Base-by-base conservation (phyloP, 2,113 vertebrate genomes). In the Oceanodroma tethys region DNA sequence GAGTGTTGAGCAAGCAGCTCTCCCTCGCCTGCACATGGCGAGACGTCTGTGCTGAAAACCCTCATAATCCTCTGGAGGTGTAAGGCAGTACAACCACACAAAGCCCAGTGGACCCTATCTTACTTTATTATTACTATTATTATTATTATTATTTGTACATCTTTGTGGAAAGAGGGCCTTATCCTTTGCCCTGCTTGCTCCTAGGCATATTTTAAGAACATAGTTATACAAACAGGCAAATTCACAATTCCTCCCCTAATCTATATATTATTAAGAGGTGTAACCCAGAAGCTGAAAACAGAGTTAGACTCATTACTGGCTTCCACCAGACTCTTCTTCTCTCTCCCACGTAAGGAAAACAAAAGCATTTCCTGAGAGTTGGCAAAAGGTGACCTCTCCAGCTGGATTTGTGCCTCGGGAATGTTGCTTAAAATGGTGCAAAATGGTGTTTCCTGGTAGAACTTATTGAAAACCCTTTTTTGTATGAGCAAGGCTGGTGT, bases 21-120 rank as follows among this genome's bases (percentile, higher is more conserved):
- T 53, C 18, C 50, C 34, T 74, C 1, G 0, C 23, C 53, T 23
- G 32, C 17, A 27, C 5, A 0, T 13, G 14, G n/a, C n/a, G n/a
- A 71, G n/a, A 34, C 2, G 9, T n/a, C 36, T 38, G 8, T 72
- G 53, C 48, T 65, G 72, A 50, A 80, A 80, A 6, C 5, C 16
- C 21, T 23, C 30, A 3, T 12, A 7, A 15, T 42, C 34, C 30
- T 66, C 36, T 12, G 6, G 63, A 84, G 36, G 17, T 29, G 75
- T 75, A 58, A 50, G 52, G 29, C 47, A 80, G 17, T n/a, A 20
- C 29, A 81, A 42, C 20, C 72, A 95, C 84, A 95, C 48, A 84
- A 38, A 93, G 20, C 26, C 34, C 40, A 40, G 47, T n/a, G 29
- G 36, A 79, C 16, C 42, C 60, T 32, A 32, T n/a, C 32, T 89